phyloP scores from a whole-genome alignment of 2,888 invertebrate species.

The Volucella inflata region DNA sequence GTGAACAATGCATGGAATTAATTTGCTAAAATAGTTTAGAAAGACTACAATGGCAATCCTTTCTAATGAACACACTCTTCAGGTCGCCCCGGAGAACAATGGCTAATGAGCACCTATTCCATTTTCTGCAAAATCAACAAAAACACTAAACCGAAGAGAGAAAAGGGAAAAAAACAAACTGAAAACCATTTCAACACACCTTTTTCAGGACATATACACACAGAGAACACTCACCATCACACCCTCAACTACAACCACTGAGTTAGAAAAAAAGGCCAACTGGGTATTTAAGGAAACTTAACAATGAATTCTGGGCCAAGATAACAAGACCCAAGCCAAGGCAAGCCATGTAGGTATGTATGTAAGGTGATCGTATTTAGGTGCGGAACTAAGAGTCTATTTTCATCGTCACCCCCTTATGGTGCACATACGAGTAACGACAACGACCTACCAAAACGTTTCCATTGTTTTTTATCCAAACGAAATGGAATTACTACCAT shows the following conservation, averaged over 20 bases:
- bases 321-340: slow-evolving; percentile 37
- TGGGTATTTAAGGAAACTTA: slow-evolving; percentile 7
- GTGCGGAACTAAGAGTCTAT: background rate
- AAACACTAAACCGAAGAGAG: background rate
- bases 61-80: slow-evolving; percentile 54
- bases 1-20: slow-evolving; percentile 41
- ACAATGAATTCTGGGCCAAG: slow-evolving; percentile 46
- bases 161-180: too few relatives aligned
- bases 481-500: slow-evolving; percentile 29
- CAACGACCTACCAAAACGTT: slow-evolving; percentile 11
- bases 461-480: background rate
- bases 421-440: slow-evolving; percentile 21
- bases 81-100: slow-evolving; percentile 43
- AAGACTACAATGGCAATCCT: slow-evolving; percentile 1
- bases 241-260: background rate
- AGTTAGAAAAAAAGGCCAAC: background rate
- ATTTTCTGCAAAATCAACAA: slow-evolving; percentile 56
- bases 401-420: slow-evolving; percentile 11
- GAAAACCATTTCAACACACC: too few relatives aligned
- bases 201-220: too few relatives aligned
- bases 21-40: slow-evolving; percentile 41
- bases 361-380: slow-evolving; percentile 1
- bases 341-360: slow-evolving; percentile 25
- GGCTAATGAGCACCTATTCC: slow-evolving; percentile 60
- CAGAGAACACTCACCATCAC: background rate